phyloP scores from a whole-genome alignment of 2,113 vertebrate species.

The Labrus mixtus region DNA sequence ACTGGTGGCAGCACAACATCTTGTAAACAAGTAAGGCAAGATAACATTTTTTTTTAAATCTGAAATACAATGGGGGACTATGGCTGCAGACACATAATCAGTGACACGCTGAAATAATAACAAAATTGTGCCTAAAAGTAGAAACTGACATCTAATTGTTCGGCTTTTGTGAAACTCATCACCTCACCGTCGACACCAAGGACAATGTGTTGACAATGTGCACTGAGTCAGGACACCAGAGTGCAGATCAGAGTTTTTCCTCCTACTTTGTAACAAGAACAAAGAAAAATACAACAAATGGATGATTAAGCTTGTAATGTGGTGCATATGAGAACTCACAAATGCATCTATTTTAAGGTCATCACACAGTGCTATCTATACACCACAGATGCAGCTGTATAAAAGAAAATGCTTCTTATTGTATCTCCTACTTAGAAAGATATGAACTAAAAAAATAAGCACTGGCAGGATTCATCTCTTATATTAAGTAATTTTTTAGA shows the following conservation, averaged over 20 bases:
- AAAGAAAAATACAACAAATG: slow-evolving; percentile 7
- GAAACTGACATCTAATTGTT: slow-evolving; percentile 26
- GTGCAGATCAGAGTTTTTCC: slow-evolving; percentile 25
- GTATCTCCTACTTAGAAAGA: slow-evolving; percentile 19
- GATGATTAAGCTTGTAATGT: slow-evolving; percentile 32
- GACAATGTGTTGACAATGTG: slow-evolving; percentile 49
- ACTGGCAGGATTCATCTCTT: not conserved
- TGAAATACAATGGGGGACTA: slow-evolving; percentile 7
- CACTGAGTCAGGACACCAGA: slow-evolving; percentile 26
- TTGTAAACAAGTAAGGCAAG: not conserved
- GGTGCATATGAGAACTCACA: slow-evolving; percentile 21
- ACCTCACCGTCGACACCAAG: slow-evolving; percentile 23
- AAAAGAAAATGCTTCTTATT: slow-evolving; percentile 24
- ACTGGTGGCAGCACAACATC: slow-evolving; percentile 14
- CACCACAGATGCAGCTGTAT: slow-evolving; percentile 12
- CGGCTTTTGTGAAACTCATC: slow-evolving; percentile 29
- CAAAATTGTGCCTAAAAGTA: slow-evolving; percentile 40
- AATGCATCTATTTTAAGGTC: slow-evolving; percentile 19
- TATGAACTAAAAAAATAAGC: slow-evolving; percentile 44
- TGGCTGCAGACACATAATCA: slow-evolving; percentile 4
- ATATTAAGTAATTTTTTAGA: not conserved
- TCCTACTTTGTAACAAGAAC: slow-evolving; percentile 18
- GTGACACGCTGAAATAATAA: slow-evolving; percentile 41
- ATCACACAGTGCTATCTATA: slow-evolving; percentile 17
- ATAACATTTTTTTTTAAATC: not conserved